These are phyloP conservation scores for Rhinopomastus cyanomelas DNA, from an alignment of 2,113 vertebrate species.

Conservation along the genomic window DNA sequence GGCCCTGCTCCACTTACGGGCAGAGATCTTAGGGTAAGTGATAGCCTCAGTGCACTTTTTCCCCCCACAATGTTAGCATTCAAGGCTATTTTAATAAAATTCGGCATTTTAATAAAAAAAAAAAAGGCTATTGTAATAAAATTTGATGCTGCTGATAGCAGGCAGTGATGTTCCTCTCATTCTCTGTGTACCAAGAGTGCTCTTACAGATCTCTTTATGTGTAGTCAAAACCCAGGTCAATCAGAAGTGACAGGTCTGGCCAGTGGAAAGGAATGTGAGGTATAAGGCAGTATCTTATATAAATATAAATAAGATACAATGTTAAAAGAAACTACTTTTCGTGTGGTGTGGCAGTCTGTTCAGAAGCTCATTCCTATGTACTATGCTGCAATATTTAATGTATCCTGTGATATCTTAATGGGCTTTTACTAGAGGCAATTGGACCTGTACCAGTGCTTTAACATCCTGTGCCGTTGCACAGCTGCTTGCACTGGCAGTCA, in stretches of 20 bases:
- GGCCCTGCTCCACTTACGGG: accelerated
- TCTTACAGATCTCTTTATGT: not conserved
- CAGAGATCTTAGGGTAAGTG: not conserved
- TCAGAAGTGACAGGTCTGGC: not conserved
- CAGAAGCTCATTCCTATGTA: not conserved
- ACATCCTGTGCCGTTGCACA: not conserved
- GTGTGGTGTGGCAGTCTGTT: not conserved
- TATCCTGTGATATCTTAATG: not conserved
- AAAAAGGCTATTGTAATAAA: not conserved
- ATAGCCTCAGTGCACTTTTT: not conserved
- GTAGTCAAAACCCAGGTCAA: not conserved
- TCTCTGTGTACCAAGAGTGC: not conserved
- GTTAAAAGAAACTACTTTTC: not conserved
- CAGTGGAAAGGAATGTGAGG: not conserved
- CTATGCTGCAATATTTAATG: not conserved
- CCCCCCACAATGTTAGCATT: not conserved
- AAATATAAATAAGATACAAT: not conserved
- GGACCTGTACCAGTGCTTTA: not conserved
- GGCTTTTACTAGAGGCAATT: not conserved
- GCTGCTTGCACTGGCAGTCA: not conserved
- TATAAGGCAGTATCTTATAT: not conserved
- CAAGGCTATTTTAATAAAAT: not conserved
- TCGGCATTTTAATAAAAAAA: too few relatives aligned
- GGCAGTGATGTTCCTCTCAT: not conserved
- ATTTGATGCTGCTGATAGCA: not conserved